Conservation (phyloP, 2,888 invertebrate genomes). For the Sthenelais limicola region DNA sequence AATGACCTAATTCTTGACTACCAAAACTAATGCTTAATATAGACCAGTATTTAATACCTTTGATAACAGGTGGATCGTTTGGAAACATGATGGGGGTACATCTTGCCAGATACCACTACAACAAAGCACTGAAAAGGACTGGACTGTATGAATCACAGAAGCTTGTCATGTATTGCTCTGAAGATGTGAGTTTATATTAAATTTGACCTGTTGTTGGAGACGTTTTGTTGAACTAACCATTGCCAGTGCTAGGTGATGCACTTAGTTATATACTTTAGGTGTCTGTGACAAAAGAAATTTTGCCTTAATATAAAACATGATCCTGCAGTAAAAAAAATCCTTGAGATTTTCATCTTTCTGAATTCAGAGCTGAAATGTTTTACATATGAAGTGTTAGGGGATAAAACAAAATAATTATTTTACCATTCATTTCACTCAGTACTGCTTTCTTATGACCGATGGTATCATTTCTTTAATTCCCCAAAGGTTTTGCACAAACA, state of each 20-base stretch:
- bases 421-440: too few relatives aligned
- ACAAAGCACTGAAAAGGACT: slow-evolving; percentile 83
- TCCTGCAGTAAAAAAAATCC: too few relatives aligned
- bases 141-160: slow-evolving; percentile 82
- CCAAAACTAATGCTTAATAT: too few relatives aligned
- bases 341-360: too few relatives aligned
- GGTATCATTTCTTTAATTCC: too few relatives aligned
- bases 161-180: slow-evolving; percentile 87
- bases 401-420: too few relatives aligned
- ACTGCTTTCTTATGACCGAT: too few relatives aligned
- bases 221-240: background rate
- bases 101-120: slow-evolving; percentile 82
- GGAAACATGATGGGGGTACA: slow-evolving; percentile 92
- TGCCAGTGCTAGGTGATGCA: background rate
- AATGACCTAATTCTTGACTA: too few relatives aligned
- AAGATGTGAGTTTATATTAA: slow-evolving; percentile 78
- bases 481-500: too few relatives aligned
- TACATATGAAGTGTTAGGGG: too few relatives aligned
- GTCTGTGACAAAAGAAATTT: background rate
- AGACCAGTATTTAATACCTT: too few relatives aligned
- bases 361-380: too few relatives aligned
- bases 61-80: slow-evolving; percentile 81
- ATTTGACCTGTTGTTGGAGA: background rate
- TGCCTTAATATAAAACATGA: background rate
- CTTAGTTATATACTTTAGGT: background rate